These are phyloP conservation scores for Heteropelma amictum DNA, from an alignment of 2,888 invertebrate genomes.

Conservation along the genomic window DNA sequence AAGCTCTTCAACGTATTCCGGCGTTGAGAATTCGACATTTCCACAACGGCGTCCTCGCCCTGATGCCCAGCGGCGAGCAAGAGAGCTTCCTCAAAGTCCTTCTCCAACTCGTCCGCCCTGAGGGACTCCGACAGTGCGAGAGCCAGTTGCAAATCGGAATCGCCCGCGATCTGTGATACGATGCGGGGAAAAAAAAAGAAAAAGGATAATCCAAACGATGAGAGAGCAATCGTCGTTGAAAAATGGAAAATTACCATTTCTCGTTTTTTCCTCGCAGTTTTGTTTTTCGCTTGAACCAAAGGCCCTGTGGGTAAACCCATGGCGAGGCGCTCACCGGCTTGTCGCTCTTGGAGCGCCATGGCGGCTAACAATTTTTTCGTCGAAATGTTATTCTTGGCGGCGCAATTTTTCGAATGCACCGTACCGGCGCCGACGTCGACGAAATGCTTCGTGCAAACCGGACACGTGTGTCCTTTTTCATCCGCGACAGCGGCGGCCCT, in stretches of 20 bases:
- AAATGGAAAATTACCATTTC: constrained; percentile 48
- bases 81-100: constrained; percentile 69
- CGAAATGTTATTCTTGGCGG: constrained; percentile 73
- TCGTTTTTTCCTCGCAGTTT: constrained; percentile 43
- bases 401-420: constrained; percentile 76
- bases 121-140: constrained; percentile 78
- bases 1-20: constrained; percentile 70
- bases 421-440: constrained; percentile 63
- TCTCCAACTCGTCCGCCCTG: constrained; percentile 73
- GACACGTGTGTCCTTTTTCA: constrained; percentile 69
- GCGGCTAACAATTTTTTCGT: constrained; percentile 74
- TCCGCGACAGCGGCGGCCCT: constrained; percentile 55
- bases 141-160: constrained; percentile 76
- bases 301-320: constrained; percentile 76
- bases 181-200: background rate
- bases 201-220: background rate
- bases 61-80: constrained; percentile 65
- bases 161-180: no score
- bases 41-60: constrained; percentile 54
- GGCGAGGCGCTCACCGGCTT: constrained; percentile 74
- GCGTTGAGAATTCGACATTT: constrained; percentile 51
- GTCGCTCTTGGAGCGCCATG: constrained; percentile 75
- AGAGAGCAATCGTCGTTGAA: no score
- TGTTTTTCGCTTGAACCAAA: constrained; percentile 61
- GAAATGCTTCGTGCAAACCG: constrained; percentile 73